Conservation (phyloP, 2,113 vertebrate species). For the Gorsachius goisagi region DNA sequence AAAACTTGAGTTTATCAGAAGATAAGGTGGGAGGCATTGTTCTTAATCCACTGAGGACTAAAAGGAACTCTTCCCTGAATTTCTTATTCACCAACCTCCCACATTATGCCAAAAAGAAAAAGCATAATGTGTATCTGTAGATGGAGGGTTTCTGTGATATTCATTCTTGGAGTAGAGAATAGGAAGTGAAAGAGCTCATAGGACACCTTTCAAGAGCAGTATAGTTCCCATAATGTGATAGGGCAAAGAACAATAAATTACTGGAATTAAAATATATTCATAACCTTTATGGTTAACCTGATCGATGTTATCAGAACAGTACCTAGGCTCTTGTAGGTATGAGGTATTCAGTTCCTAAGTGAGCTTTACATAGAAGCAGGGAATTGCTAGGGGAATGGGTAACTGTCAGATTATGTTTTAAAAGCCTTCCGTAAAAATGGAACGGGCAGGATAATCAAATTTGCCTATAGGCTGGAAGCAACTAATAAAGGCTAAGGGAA, state of each 20-base stretch:
- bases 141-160: neutral
- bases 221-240: neutral
- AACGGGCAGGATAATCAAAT: neutral
- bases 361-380: neutral
- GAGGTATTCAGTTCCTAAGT: neutral
- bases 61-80: neutral
- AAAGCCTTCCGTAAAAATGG: neutral
- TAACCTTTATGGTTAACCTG: neutral
- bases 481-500: neutral
- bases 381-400: neutral
- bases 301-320: accelerated
- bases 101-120: neutral
- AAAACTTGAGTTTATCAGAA: neutral
- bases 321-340: neutral
- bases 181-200: neutral
- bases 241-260: neutral
- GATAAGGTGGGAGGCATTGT: neutral
- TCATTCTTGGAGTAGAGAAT: neutral
- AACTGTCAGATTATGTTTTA: neutral
- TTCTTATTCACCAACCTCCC: neutral
- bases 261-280: neutral
- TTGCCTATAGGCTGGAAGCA: neutral
- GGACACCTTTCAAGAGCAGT: neutral
- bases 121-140: neutral
- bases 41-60: neutral